Conservation (phyloP, 2,888 invertebrate genomes). For the Lumbricus terrestris region DNA sequence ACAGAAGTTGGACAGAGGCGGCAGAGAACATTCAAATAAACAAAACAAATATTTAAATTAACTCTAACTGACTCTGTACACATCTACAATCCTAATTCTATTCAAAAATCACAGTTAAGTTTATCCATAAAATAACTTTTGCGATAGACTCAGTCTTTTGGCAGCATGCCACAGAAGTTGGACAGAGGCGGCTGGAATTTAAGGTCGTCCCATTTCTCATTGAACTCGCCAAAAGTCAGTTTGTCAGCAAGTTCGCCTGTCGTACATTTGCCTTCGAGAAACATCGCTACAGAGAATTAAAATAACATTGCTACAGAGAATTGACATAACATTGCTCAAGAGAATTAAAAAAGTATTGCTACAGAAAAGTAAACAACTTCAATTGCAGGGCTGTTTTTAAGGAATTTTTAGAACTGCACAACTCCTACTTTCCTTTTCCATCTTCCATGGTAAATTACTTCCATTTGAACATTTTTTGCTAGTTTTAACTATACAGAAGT, state of each 20-base stretch:
- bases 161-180: neutral
- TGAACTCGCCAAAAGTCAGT: conserved; percentile 26
- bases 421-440: too few species aligned
- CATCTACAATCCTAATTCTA: neutral
- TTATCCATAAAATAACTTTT: neutral
- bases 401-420: too few species aligned
- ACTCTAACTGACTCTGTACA: neutral
- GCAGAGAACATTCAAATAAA: neutral
- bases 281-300: conserved; percentile 5
- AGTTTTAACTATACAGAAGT: too few species aligned
- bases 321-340: neutral
- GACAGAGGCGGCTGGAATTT: conserved; percentile 28
- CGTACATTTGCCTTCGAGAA: conserved; percentile 26
- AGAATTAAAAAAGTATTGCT: neutral
- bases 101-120: neutral
- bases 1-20: conserved; percentile 24
- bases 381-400: neutral
- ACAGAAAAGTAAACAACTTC: too few species aligned
- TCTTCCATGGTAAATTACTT: too few species aligned
- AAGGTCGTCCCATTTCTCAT: neutral
- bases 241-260: conserved; percentile 9
- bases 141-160: neutral
- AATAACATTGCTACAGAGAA: neutral
- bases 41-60: neutral
- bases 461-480: too few species aligned